phyloP scores from a whole-genome alignment of 30 jellyfish, hydroid and myxozoan species.

The Nemopilema nomurai region DNA sequence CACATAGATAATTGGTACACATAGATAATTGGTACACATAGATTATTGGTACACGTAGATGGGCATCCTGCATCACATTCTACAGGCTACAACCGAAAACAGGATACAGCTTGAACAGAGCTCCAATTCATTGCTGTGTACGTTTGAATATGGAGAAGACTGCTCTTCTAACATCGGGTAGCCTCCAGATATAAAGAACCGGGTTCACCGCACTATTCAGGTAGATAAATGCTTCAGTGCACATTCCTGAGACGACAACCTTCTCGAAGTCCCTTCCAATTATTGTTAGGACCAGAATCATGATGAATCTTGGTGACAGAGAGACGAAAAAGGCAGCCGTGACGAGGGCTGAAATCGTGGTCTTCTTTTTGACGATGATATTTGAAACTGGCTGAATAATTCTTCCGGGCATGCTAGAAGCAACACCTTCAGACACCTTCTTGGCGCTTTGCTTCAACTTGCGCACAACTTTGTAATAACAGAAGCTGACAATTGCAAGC shows the following conservation, averaged over 20 bases:
- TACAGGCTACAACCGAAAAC: too few relatives aligned
- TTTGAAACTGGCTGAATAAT: neutral
- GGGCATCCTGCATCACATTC: too few relatives aligned
- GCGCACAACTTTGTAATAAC: neutral
- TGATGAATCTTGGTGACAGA: neutral
- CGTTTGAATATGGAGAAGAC: neutral
- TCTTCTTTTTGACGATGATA: neutral
- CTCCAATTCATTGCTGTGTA: too few relatives aligned
- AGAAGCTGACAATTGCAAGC: neutral
- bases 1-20: too few relatives aligned
- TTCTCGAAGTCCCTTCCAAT: neutral
- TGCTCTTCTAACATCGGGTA: neutral
- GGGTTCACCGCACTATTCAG: slow-evolving; percentile 17
- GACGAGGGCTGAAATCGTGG: neutral
- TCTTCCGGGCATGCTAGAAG: neutral
- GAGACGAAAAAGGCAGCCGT: neutral
- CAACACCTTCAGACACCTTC: neutral
- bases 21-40: too few relatives aligned
- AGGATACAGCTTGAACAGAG: too few relatives aligned
- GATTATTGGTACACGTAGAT: too few relatives aligned
- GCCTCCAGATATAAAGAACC: neutral
- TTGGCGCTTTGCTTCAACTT: neutral
- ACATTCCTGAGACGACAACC: neutral
- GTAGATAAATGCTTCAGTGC: neutral
- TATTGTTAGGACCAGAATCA: neutral